These are phyloP conservation scores for Drosophila sp. DNA, from an alignment of 1,140 invertebrate genomes.

Conservation along the genomic window DNA sequence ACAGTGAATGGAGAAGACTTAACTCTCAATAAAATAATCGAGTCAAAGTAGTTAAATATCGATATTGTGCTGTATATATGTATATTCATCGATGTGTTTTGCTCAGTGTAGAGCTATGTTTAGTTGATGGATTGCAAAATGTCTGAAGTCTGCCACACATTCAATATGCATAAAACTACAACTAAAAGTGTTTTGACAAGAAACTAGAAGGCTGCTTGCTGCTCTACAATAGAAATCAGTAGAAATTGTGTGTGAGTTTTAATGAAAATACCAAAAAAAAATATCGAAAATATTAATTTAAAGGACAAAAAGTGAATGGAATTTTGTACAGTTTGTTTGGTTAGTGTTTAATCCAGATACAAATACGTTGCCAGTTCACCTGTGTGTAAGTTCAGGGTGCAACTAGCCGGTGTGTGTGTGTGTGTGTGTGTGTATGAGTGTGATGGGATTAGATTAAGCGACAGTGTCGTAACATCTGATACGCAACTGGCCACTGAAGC, in stretches of 20 bases:
- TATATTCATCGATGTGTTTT: no score
- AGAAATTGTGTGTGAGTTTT: background rate
- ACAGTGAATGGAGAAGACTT: no score
- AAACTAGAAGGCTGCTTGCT: background rate
- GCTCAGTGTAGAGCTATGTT: background rate
- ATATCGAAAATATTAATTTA: background rate
- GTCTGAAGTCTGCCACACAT: background rate
- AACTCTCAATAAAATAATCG: no score
- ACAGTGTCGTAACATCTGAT: constrained; percentile 1
- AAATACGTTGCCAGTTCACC: background rate
- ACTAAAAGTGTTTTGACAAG: background rate
- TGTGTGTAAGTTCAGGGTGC: background rate
- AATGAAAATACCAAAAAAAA: background rate
- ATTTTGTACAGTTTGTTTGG: background rate
- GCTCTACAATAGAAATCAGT: background rate
- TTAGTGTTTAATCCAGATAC: background rate
- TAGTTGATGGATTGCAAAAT: background rate
- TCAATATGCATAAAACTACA: background rate
- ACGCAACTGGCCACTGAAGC: constrained; percentile 7
- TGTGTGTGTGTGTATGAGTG: background rate
- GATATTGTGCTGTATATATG: no score
- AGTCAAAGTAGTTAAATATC: no score
- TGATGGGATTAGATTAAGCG: background rate
- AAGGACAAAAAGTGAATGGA: background rate
- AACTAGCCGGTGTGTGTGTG: background rate